Conservation (phyloP, 2,888 invertebrate genomes). For the Octodonta nipae region DNA sequence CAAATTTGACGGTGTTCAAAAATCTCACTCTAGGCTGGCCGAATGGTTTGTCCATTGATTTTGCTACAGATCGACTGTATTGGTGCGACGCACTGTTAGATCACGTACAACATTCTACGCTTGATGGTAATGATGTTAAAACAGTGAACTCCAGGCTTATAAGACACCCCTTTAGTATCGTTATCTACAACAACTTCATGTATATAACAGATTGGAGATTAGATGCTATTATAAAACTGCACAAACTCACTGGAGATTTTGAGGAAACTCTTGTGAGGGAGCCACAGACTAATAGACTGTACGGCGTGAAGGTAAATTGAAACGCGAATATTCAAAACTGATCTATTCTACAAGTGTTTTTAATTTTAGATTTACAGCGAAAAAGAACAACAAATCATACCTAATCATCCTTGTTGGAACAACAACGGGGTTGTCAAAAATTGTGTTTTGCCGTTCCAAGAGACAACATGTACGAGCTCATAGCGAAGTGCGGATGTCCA, state of each 20-base stretch:
- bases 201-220: constrained; percentile 96
- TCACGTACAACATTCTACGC: constrained; percentile 84
- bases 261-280: constrained; percentile 78
- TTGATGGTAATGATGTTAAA: constrained; percentile 81
- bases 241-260: constrained; percentile 77
- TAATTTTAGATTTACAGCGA: constrained; percentile 52
- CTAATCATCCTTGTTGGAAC: constrained; percentile 65
- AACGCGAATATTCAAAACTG: background rate
- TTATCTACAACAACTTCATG: constrained; percentile 79
- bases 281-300: constrained; percentile 78
- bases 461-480: constrained; percentile 37
- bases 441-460: constrained; percentile 83
- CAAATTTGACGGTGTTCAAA: constrained; percentile 71
- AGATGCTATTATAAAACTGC: constrained; percentile 81
- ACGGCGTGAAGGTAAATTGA: constrained; percentile 63
- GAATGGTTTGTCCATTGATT: constrained; percentile 90
- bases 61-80: constrained; percentile 72
- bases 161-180: constrained; percentile 82
- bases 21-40: constrained; percentile 93
- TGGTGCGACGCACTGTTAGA: constrained; percentile 96
- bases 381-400: constrained; percentile 54
- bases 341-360: background rate
- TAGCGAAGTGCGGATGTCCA: constrained; percentile 76
- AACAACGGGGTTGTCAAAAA: constrained; percentile 88
- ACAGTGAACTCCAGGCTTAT: constrained; percentile 79